Conservation (phyloP, 2,888 invertebrate species). For the Pyrochroa serraticornis region DNA sequence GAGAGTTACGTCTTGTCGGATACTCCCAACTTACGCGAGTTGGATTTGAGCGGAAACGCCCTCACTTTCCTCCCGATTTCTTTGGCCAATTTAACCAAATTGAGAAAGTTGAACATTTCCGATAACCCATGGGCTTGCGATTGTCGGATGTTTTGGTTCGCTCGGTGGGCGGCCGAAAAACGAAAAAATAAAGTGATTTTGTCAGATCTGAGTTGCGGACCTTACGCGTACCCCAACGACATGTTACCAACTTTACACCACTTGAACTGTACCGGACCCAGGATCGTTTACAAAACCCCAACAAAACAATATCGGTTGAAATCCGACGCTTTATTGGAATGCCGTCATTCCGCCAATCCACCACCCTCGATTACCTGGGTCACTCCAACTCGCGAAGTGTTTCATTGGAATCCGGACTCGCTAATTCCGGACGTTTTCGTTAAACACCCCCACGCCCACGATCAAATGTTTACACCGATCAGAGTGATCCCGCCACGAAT, state of each 20-base stretch:
- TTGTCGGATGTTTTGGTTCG: constrained; percentile 66
- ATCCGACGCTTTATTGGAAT: constrained; percentile 73
- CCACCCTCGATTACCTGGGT: constrained; percentile 85
- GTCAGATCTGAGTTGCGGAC: constrained; percentile 69
- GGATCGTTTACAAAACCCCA: constrained; percentile 65
- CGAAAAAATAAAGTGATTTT: constrained; percentile 57
- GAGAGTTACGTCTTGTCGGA: constrained; percentile 69
- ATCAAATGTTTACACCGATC: constrained; percentile 58
- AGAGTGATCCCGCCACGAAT: constrained; percentile 63
- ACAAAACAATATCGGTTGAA: constrained; percentile 67
- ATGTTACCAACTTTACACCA: constrained; percentile 70
- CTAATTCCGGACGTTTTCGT: constrained; percentile 68
- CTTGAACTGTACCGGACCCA: constrained; percentile 72
- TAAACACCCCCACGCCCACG: constrained; percentile 69
- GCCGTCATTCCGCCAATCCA: constrained; percentile 70
- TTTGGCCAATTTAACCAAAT: constrained; percentile 66
- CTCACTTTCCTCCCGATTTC: constrained; percentile 74
- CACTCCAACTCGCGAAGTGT: constrained; percentile 74
- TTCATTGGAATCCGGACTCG: constrained; percentile 80
- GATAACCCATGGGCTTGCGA: constrained; percentile 87
- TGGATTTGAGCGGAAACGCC: constrained; percentile 75
- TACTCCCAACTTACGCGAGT: constrained; percentile 63
- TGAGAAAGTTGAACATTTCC: constrained; percentile 70
- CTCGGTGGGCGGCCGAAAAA: constrained; percentile 53
- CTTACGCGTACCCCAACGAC: constrained; percentile 68